Percentiles rank a stretch among this genome's conserved stretches.
Evolutionary conservation across 53 echinoderm and acorn worm species (phyloP).

Genomic region (Henricia sp.): DNA sequence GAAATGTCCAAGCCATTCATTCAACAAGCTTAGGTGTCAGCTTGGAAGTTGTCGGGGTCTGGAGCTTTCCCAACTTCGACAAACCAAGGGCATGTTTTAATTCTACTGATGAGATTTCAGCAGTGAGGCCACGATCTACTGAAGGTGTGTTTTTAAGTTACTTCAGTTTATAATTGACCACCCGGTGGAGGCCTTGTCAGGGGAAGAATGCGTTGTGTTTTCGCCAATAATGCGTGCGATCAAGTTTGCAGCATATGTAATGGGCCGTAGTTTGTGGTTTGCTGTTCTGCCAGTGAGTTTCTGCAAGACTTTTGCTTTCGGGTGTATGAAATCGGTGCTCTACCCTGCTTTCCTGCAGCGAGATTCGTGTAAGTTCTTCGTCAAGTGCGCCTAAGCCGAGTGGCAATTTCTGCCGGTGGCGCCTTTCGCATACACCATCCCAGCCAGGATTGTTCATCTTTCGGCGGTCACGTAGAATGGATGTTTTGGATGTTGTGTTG

Average conservation of each 20-base stretch:
- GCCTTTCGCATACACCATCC: background rate
- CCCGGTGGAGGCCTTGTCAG: too few species aligned
- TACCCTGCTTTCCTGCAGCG: too few species aligned
- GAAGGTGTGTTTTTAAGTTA: too few species aligned
- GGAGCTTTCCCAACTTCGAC: constrained; percentile 11
- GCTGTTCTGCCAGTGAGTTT: background rate
- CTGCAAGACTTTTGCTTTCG: too few species aligned
- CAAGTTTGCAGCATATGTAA: background rate
- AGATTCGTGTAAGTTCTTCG: too few species aligned
- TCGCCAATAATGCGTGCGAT: background rate
- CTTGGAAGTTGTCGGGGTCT: constrained; percentile 1
- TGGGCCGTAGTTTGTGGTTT: background rate
- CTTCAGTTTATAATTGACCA: too few species aligned
- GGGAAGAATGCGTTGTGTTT: too few species aligned
- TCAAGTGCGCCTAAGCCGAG: too few species aligned
- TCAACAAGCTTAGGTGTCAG: background rate
- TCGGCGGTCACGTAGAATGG: background rate
- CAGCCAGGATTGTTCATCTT: background rate
- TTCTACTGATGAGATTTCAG: background rate
- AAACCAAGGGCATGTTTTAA: background rate
- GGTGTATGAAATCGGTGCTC: too few species aligned
- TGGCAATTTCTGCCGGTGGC: background rate
- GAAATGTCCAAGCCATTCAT: background rate
- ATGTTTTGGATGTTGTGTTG: background rate
- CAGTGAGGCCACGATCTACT: too few species aligned